Evolutionary conservation across 1,140 invertebrate genomes (phyloP), one percentile per base, ranked within the genome.

Genomic region (Stegodyphus mimosarum): DNA sequence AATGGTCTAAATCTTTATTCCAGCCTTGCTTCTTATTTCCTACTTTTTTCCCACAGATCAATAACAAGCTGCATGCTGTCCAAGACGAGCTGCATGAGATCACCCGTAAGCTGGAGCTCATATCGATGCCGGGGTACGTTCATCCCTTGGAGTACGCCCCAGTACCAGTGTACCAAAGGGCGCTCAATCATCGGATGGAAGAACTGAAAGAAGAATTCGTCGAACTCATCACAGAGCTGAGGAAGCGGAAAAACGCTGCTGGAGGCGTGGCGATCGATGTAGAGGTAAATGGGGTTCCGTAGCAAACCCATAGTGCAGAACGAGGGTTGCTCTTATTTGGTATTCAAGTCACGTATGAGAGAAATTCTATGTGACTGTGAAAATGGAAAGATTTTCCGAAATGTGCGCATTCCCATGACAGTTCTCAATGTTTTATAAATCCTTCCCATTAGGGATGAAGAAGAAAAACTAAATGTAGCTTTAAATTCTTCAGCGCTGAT

Each of bases 151-250:
- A 78, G 51, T 81, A 80, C 18, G 52, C 72, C 53, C 74, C 74
- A 5, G 85, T 50, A 7, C 64, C 86, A 0, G 52, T 67, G 50
- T 88, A 88, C n/a, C 89, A 89, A 69, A 87, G 88, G 5, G 89
- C 89, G 15, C 88, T 91, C 11, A 88, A 89, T 17, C 88, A 88
- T 13, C 88, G 90, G 52, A 90, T 92, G 13, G 91, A 92, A 84
- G 88, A 89, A 10, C 90, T 93, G 5, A 92, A 92, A 88, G 91
- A 91, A 69, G 91, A 92, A 86, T 92, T 92, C 83, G 90, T 91
- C 9, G 90, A 92, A 84, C 88, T 92, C 13, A 89, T 93, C 74
- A 90, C 91, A 17, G 92, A 92, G 81, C 88, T 92, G 76, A 87
- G 92, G 18, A 89, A 91, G 64, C 88, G 91, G 63, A 90, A 91